phyloP scores from a whole-genome alignment of 2,113 vertebrate species.

The Pseudopodoces humilis region DNA sequence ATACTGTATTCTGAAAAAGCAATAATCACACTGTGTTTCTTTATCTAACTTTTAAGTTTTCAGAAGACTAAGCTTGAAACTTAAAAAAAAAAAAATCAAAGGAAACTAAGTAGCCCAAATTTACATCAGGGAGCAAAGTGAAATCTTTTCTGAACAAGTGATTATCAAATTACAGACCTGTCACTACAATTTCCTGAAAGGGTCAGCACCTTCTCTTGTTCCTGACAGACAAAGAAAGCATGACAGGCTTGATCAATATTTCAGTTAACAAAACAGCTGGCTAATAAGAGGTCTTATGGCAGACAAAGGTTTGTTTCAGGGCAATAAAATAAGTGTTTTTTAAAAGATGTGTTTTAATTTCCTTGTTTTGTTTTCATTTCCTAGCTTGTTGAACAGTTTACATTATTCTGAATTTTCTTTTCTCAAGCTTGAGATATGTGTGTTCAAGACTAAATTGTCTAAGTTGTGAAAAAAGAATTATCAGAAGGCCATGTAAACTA shows the following conservation, averaged over 20 bases:
- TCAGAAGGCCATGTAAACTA: neutral
- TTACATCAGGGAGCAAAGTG: slow-evolving; percentile 46
- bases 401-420: neutral
- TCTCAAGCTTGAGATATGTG: neutral
- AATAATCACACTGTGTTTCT: neutral
- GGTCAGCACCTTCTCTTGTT: slow-evolving; percentile 66
- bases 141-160: slow-evolving; percentile 45
- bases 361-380: neutral
- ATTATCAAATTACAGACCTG: slow-evolving; percentile 73
- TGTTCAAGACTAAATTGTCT: neutral
- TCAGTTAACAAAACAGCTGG: slow-evolving; percentile 68
- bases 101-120: neutral
- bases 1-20: neutral
- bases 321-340: slow-evolving; percentile 43
- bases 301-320: slow-evolving; percentile 36
- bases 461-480: neutral
- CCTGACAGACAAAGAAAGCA: slow-evolving; percentile 53
- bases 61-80: neutral
- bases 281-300: slow-evolving; percentile 50
- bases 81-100: neutral
- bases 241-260: slow-evolving; percentile 65
- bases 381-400: neutral
- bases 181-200: slow-evolving; percentile 55
- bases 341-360: neutral
- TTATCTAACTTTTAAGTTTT: neutral